These are phyloP conservation scores for Pheosia gnoma DNA, from an alignment of 2,888 invertebrate genomes.

Conservation along the genomic window DNA sequence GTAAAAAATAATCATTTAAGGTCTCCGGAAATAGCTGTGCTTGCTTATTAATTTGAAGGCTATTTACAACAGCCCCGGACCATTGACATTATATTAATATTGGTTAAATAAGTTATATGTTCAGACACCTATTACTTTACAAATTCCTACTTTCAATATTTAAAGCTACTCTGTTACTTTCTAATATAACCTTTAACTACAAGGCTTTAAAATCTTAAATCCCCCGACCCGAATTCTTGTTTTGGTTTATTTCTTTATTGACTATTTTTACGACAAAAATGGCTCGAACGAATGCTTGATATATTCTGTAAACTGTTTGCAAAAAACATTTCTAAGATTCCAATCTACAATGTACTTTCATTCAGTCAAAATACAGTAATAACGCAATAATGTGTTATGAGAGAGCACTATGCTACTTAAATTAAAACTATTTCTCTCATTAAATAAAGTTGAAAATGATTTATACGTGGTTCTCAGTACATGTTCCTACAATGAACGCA, in stretches of 20 bases:
- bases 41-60: background rate
- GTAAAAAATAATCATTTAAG: background rate
- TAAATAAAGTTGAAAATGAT: background rate
- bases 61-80: background rate
- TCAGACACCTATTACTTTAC: constrained; percentile 8
- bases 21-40: background rate
- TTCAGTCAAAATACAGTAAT: background rate
- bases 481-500: no score
- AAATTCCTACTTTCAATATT: constrained; percentile 14
- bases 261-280: background rate
- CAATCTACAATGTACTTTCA: constrained; percentile 5
- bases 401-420: background rate
- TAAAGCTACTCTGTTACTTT: background rate
- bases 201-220: background rate
- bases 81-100: background rate
- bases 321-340: background rate
- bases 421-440: background rate
- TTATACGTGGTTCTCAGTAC: background rate
- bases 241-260: background rate
- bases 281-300: constrained; percentile 3
- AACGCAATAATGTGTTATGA: background rate
- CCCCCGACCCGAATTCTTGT: background rate
- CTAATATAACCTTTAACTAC: background rate
- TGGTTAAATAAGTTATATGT: constrained; percentile 5
- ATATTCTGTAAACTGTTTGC: background rate